Evolutionary conservation across 2,797 vertebrate genomes (phyloP), one percentile per base, ranked within the genome.

Genomic region (Characodon lateralis): DNA sequence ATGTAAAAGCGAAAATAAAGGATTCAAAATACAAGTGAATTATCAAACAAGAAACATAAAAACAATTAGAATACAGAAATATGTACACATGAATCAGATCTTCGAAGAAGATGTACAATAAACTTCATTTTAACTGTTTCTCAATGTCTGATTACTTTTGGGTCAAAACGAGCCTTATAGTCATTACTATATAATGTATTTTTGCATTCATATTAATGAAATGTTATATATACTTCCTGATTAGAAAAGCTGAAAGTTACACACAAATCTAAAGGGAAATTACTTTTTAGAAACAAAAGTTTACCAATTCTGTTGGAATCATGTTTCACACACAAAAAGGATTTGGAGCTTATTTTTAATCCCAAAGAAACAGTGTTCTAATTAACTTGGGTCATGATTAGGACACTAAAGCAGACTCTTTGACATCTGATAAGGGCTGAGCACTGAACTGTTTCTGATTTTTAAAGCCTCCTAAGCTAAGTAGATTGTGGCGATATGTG

Each of bases 341-440:
- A 6, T 65, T 73, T 1, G 5, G 71, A 59, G 65, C 63, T 84
- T 69, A 72, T 78, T 83, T 85, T 72, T 78, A 55, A 88, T 66
- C 70, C 14, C 46, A 78, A 2, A 73, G n/a, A 59, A 80, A 70
- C 41, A 66, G 70, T 61, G 2, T 76, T 73, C 69, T 74, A 58
- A 41, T 76, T 73, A 66, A 79, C 73, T 61, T 70, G 77, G 89
- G 89, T 92, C 89, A 91, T 35, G 81, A 88, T 83, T 78, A 87
- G 87, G 84, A 83, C 83, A 82, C 58, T 1, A 51, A 80, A 74
- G 85, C 63, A 55, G 79, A 83, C 88, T 91, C 85, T 86, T 69
- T 90, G 92, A 93, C 90, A 94, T 94, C 89, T 92, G 94, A 95
- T 94, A 91, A 94, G 89, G 88, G 81, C 82, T 77, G 35, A 78